Evolutionary conservation across 1,140 invertebrate genomes (phyloP).

Genomic region (Anastrepha obliqua): DNA sequence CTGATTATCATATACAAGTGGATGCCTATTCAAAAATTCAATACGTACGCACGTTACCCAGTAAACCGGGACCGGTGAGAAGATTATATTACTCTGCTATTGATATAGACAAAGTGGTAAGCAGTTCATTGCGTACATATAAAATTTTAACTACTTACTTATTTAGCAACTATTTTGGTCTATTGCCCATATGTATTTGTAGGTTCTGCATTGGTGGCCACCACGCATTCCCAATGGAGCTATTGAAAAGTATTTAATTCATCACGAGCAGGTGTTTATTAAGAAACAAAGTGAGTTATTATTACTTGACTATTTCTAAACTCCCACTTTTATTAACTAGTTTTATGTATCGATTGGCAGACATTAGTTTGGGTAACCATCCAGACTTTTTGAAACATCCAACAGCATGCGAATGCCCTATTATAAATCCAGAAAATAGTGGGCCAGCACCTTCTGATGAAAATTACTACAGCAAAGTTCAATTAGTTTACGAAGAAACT

Average conservation of each 20-base stretch:
- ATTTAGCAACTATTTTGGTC: not conserved
- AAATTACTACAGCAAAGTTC: constrained; percentile 65
- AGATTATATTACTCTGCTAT: constrained; percentile 59
- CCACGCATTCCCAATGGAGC: constrained; percentile 65
- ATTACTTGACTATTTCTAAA: not conserved
- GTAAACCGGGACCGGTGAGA: constrained; percentile 63
- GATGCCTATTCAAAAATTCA: constrained; percentile 84
- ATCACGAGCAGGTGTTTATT: constrained; percentile 52
- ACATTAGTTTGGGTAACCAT: not conserved
- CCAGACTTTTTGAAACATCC: not conserved
- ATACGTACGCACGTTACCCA: constrained; percentile 84
- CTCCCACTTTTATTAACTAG: not conserved
- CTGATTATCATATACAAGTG: constrained; percentile 79
- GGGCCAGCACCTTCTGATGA: constrained; percentile 66
- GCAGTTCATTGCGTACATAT: constrained; percentile 22
- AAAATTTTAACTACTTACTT: not conserved
- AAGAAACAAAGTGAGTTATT: not conserved
- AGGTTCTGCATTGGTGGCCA: constrained; percentile 70
- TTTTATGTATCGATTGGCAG: not conserved
- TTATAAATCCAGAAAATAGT: constrained; percentile 61
- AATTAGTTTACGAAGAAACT: constrained; percentile 65
- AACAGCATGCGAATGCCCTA: constrained; percentile 1
- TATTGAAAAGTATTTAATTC: constrained; percentile 63
- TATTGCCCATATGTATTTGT: not conserved
- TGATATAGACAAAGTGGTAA: constrained; percentile 62